A percentile compares a stretch with the other conserved stretches of the same genome.
Conservation (phyloP, 2,888 invertebrate genomes). For the Molorchus minor region DNA sequence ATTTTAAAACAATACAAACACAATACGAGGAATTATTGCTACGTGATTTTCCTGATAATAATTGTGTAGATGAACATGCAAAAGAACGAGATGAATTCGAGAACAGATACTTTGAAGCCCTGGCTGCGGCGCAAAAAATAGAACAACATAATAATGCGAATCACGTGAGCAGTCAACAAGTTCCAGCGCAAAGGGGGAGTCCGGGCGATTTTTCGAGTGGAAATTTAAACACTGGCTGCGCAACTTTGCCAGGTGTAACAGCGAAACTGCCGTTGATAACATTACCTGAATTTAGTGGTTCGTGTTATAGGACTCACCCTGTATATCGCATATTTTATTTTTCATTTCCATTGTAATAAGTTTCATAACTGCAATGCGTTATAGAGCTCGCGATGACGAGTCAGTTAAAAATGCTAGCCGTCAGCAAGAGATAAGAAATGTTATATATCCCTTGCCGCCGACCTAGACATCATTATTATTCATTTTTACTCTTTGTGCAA, state of each 20-base stretch:
- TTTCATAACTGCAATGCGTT: no score
- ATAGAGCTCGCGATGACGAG: no score
- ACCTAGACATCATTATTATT: no score
- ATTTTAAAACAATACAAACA: neutral
- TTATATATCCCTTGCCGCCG: no score
- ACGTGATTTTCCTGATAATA: neutral
- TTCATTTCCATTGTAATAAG: no score
- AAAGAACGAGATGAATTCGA: neutral
- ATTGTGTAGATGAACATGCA: neutral
- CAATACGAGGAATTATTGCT: neutral
- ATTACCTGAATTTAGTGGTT: conserved; percentile 13
- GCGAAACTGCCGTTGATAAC: conserved; percentile 4
- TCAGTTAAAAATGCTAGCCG: no score
- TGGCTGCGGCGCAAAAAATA: neutral
- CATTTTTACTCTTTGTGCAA: no score
- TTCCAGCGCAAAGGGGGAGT: neutral
- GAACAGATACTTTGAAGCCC: neutral
- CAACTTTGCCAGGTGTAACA: neutral
- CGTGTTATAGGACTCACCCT: no score
- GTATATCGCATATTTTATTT: no score
- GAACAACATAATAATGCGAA: no score
- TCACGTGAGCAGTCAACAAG: neutral
- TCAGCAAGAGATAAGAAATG: no score
- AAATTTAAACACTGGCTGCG: neutral
- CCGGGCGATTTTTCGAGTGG: neutral